These are phyloP conservation scores for Diplazon laetatorius DNA, from an alignment of 2,888 invertebrate genomes.

Conservation along the genomic window DNA sequence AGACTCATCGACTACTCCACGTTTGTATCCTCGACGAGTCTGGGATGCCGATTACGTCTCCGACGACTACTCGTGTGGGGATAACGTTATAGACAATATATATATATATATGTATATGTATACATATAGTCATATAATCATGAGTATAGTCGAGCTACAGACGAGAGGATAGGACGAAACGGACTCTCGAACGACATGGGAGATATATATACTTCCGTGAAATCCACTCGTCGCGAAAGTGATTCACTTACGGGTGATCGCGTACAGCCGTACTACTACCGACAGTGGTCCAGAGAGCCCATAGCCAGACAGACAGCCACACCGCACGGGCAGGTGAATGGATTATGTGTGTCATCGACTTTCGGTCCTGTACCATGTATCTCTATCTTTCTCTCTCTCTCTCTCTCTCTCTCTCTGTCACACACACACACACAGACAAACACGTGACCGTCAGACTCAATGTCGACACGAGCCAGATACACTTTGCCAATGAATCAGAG, in stretches of 20 bases:
- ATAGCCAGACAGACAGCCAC: background rate
- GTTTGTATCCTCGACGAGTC: constrained; percentile 29
- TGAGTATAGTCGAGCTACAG: constrained; percentile 37
- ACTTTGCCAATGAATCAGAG: constrained; percentile 25
- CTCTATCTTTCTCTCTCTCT: too few relatives aligned
- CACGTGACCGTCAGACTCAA: constrained; percentile 34
- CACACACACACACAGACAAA: too few relatives aligned
- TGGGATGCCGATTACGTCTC: constrained; percentile 54
- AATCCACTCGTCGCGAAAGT: constrained; percentile 61
- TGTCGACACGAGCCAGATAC: background rate
- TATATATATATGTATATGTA: too few relatives aligned
- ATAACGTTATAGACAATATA: too few relatives aligned
- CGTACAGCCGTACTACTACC: too few relatives aligned
- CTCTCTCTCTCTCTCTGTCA: too few relatives aligned
- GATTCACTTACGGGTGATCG: constrained; percentile 54
- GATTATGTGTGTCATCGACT: constrained; percentile 36
- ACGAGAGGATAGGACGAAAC: constrained; percentile 23
- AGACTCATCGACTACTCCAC: too few relatives aligned
- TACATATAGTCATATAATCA: too few relatives aligned
- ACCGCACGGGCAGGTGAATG: constrained; percentile 46
- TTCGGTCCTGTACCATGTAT: constrained; percentile 21
- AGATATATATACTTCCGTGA: constrained; percentile 62
- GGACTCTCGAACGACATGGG: background rate
- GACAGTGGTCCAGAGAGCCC: constrained; percentile 17
- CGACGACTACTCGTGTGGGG: constrained; percentile 42